Conservation (phyloP, 2,888 invertebrate species). For the Oscheius myriophilus region DNA sequence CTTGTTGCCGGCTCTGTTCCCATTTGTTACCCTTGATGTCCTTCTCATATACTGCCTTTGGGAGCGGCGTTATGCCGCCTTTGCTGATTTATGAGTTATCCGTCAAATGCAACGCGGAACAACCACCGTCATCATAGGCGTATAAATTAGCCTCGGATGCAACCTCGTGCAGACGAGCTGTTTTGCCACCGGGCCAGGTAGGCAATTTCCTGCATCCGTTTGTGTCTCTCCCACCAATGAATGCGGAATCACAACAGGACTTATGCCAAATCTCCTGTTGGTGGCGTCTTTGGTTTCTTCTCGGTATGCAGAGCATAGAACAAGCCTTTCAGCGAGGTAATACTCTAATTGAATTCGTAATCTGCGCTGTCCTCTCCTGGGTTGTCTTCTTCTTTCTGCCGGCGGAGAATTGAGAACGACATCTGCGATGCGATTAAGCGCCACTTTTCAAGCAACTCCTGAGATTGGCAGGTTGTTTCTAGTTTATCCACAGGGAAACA, state of each 20-base stretch:
- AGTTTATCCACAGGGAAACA: too few species aligned
- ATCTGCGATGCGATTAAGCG: neutral
- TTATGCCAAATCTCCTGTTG: neutral
- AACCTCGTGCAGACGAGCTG: neutral
- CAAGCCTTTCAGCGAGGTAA: conserved; percentile 11
- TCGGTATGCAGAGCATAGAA: too few species aligned
- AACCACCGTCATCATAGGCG: too few species aligned
- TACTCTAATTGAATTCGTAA: conserved; percentile 31
- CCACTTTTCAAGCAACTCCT: too few species aligned
- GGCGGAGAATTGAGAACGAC: conserved; percentile 25
- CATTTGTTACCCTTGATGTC: too few species aligned
- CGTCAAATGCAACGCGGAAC: too few species aligned
- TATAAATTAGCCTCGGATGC: too few species aligned
- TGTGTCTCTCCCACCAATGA: neutral
- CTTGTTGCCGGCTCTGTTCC: too few species aligned
- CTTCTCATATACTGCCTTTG: too few species aligned
- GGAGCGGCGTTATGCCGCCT: too few species aligned
- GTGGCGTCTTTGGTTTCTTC: neutral
- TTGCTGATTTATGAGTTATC: too few species aligned
- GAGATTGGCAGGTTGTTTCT: too few species aligned
- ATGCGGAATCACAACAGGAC: neutral
- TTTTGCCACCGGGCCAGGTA: neutral
- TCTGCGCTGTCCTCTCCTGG: conserved; percentile 26
- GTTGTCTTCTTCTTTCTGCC: neutral
- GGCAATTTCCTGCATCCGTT: neutral